These are phyloP conservation scores for Aelia acuminata DNA, from an alignment of 2,888 invertebrate genomes.

Conservation along the genomic window DNA sequence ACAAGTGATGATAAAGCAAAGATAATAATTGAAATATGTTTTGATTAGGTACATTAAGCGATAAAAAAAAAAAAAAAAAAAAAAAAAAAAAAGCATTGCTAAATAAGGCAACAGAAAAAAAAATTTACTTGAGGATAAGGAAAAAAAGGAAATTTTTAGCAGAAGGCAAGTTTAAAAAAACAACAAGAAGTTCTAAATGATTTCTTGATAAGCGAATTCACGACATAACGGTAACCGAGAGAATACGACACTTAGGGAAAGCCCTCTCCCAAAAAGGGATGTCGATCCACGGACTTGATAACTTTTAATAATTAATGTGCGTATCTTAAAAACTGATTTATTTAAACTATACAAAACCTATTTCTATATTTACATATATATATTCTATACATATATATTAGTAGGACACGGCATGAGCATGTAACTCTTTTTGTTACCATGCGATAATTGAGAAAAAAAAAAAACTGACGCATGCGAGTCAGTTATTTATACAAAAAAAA, in stretches of 20 bases:
- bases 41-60: not conserved
- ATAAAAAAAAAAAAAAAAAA: not conserved
- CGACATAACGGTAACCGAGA: not conserved
- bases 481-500: not conserved
- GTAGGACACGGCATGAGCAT: constrained; percentile 36
- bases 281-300: not conserved
- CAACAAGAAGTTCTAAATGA: not conserved
- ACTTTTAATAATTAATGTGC: not conserved
- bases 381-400: no score
- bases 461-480: not conserved
- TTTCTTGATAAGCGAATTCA: not conserved
- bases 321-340: not conserved
- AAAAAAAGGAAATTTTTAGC: not conserved
- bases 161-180: not conserved
- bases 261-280: not conserved
- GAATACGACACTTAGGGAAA: not conserved
- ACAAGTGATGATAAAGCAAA: not conserved
- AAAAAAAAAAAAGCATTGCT: not conserved
- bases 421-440: constrained; percentile 32
- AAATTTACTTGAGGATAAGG: no score
- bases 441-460: constrained; percentile 21
- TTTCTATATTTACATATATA: constrained; percentile 9
- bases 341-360: not conserved
- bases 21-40: not conserved
- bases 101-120: not conserved